Base-by-base conservation (phyloP, 2,797 vertebrate genomes). In the Sebastes diaconus region DNA sequence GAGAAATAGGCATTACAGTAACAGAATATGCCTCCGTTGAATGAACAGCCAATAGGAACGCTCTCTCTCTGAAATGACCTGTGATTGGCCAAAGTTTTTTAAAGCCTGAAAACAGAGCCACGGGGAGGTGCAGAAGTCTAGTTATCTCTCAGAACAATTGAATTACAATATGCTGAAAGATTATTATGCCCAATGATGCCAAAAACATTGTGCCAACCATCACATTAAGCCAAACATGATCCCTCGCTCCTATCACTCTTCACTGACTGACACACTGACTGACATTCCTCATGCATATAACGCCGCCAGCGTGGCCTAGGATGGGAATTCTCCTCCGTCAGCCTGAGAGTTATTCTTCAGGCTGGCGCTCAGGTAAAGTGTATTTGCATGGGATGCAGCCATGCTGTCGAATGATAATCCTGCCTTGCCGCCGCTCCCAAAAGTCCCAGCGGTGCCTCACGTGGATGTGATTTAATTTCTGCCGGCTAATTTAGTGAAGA, bases 361-460 rank as follows among this genome's bases (percentile, higher is more conserved):
- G 29, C 84, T 75, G 57, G 54, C 55, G 30, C 76, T 71, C 68
- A 80, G 76, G 54, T 59, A 20, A 20, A 14, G 22, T 20, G 20
- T 39, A 90, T 94, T 90, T 92, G 86, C 87, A 91, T 77, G 61
- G 58, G 79, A 83, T 84, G 82, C 69, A 80, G 68, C 70, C 77
- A 77, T 75, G 32, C 55, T 84, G 76, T 86, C 46, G 54, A 87
- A 87, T 89, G 55, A 85, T 87, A 85, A 91, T 84, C 74, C 77
- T 10, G 10, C 76, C 50, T 78, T 63, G 24, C 73, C 60, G 72
- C 52, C 55, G 4, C 20, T 81, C 72, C 79, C 63, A 55, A 74
- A 80, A 63, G 70, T 88, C 78, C 81, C 84, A 86, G 12, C 9
- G 54, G 68, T 61, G 69, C 73, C 81, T 68, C 6, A 20, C 24